phyloP scores from a whole-genome alignment of 2,888 invertebrate genomes.

The Hydriomena furcata region DNA sequence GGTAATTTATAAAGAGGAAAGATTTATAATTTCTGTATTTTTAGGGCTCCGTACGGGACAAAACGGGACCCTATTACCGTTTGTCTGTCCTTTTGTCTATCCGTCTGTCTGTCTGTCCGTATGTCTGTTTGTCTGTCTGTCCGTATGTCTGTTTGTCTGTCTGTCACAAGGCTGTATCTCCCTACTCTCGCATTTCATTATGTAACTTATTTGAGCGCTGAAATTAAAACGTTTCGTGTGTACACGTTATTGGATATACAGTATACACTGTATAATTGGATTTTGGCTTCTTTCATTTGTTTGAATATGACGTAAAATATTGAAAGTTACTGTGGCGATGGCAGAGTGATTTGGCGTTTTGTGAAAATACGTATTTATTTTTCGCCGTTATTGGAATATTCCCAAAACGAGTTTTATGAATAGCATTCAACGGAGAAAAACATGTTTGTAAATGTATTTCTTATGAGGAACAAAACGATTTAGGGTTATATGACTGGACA shows the following conservation, averaged over 20 bases:
- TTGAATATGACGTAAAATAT: slow-evolving; percentile 24
- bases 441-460: slow-evolving; percentile 11
- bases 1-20: too few relatives aligned
- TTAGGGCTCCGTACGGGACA: too few relatives aligned
- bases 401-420: slow-evolving; percentile 17
- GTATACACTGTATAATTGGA: slow-evolving; percentile 36
- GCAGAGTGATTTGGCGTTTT: slow-evolving; percentile 19
- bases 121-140: too few relatives aligned
- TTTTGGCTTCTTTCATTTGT: slow-evolving; percentile 37
- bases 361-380: slow-evolving; percentile 23
- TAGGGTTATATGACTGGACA: not conserved
- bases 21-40: too few relatives aligned
- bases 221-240: slow-evolving; percentile 25
- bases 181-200: too few relatives aligned
- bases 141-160: too few relatives aligned
- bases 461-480: slow-evolving; percentile 2
- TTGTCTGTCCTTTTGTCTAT: too few relatives aligned
- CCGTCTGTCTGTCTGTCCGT: too few relatives aligned
- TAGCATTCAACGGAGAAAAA: slow-evolving; percentile 18
- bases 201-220: slow-evolving; percentile 5
- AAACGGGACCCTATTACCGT: too few relatives aligned
- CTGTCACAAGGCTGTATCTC: too few relatives aligned
- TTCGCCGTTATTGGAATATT: slow-evolving; percentile 13
- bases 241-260: slow-evolving; percentile 30
- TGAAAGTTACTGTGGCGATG: slow-evolving; percentile 25